phyloP scores from a whole-genome alignment of 2,113 vertebrate species.

The Jaculus jaculus region DNA sequence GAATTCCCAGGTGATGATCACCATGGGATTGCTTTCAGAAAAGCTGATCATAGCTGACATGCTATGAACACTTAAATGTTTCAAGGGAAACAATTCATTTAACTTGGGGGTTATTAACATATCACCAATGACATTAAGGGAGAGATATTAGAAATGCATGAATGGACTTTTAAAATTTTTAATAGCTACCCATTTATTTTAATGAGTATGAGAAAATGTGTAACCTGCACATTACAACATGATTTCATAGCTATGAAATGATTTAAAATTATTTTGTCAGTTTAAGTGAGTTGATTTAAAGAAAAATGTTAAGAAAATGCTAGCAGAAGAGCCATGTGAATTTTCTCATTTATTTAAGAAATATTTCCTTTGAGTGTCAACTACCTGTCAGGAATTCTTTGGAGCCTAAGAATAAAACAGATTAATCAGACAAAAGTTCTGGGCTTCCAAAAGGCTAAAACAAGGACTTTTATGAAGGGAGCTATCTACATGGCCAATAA shows the following conservation, averaged over 20 bases:
- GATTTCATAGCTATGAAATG: constrained; percentile 29
- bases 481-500: neutral
- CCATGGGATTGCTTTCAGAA: neutral
- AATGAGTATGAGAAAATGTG: constrained; percentile 29
- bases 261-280: constrained; percentile 53
- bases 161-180: neutral
- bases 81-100: neutral
- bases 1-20: neutral
- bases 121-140: neutral
- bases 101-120: neutral
- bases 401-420: neutral
- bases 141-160: constrained; percentile 24
- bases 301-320: constrained; percentile 23
- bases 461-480: neutral
- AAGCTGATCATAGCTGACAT: neutral
- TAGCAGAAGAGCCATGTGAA: neutral
- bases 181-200: constrained; percentile 9
- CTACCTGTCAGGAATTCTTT: neutral
- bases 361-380: neutral
- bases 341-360: neutral
- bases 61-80: neutral
- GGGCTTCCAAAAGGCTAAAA: neutral
- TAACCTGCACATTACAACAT: neutral
- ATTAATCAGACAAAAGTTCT: neutral
- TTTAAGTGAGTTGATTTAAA: constrained; percentile 54